A percentile compares a stretch with the other conserved stretches of the same genome.
phyloP scores from a whole-genome alignment of 1,140 invertebrate genomes.

The Sipha flava region DNA sequence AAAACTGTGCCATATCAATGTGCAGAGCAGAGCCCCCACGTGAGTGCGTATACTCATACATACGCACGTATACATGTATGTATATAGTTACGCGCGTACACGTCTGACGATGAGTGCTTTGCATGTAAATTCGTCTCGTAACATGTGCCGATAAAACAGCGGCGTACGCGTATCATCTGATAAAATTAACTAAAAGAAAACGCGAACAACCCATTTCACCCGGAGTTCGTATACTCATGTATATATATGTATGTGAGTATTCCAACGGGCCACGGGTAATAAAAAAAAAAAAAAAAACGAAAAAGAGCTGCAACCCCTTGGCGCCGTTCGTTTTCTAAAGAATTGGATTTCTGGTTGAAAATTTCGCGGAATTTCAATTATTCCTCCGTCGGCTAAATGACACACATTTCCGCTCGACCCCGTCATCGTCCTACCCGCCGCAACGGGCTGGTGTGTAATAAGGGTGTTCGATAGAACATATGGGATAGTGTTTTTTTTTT shows the following conservation, averaged over 20 bases:
- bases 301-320: neutral
- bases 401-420: neutral
- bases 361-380: conserved; percentile 29
- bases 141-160: conserved; percentile 9
- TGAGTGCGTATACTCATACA: too few relatives aligned
- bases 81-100: neutral
- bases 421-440: neutral
- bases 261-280: neutral
- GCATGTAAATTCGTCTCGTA: conserved; percentile 27
- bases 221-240: neutral
- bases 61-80: too few relatives aligned
- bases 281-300: neutral
- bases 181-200: conserved; percentile 32
- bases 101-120: neutral
- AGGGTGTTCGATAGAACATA: neutral
- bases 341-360: conserved; percentile 22
- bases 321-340: neutral
- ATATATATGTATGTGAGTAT: neutral
- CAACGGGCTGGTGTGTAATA: too few relatives aligned
- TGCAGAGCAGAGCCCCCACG: too few relatives aligned
- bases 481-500: neutral
- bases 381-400: conserved; percentile 3
- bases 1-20: neutral
- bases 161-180: neutral
- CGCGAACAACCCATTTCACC: neutral